These are phyloP conservation scores for Thymelicus lineola DNA, from an alignment of 2,888 invertebrate species.

Conservation along the genomic window DNA sequence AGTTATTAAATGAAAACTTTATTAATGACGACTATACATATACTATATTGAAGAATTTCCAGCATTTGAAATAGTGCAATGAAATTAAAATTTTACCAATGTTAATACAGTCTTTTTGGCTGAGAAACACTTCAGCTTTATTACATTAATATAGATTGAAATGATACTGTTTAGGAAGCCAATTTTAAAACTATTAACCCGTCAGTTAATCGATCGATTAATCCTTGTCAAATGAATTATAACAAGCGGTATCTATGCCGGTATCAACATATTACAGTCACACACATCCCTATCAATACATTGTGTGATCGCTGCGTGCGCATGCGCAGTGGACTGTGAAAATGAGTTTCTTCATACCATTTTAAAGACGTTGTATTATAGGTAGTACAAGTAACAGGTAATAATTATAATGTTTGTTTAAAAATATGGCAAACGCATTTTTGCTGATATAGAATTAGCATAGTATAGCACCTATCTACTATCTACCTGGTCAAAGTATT, in stretches of 20 bases:
- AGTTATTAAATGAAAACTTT: not conserved
- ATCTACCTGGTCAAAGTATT: too few relatives aligned
- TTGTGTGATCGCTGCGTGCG: not conserved
- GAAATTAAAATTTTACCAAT: too few relatives aligned
- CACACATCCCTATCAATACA: constrained; percentile 1
- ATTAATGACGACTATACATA: too few relatives aligned
- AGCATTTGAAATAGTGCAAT: too few relatives aligned
- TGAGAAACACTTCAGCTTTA: too few relatives aligned
- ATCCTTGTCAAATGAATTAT: not conserved
- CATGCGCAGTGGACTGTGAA: constrained; percentile 5
- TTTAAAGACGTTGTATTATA: not conserved
- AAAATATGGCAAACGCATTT: not conserved
- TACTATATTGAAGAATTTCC: too few relatives aligned
- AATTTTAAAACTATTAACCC: constrained; percentile 5
- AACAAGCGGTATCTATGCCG: not conserved
- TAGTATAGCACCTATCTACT: too few relatives aligned
- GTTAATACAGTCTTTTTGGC: too few relatives aligned
- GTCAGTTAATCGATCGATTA: not conserved
- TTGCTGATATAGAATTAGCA: not conserved
- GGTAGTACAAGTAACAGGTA: not conserved
- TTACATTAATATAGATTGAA: too few relatives aligned
- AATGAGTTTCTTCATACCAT: constrained; percentile 9
- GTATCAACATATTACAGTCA: not conserved
- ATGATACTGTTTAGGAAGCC: not conserved
- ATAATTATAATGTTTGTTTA: not conserved